phyloP scores from a whole-genome alignment of 2,113 vertebrate species.

The Zosterops lateralis region DNA sequence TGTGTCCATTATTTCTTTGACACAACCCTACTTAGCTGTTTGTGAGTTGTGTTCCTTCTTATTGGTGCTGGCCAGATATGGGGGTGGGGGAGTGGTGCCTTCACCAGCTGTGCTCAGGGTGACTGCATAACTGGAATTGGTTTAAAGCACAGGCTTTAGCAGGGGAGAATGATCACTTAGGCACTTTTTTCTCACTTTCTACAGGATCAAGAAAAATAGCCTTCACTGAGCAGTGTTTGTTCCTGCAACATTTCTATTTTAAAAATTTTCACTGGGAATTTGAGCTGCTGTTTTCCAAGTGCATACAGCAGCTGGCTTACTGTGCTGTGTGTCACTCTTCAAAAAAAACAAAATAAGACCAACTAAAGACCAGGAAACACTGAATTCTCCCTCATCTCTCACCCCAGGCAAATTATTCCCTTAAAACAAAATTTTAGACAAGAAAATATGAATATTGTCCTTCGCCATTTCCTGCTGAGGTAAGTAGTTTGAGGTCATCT shows the following conservation, averaged over 20 bases:
- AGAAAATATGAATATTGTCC: neutral
- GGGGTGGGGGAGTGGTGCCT: rapidly evolving
- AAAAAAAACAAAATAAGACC: neutral
- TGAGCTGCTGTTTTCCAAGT: neutral
- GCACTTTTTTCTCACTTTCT: neutral
- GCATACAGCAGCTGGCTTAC: neutral
- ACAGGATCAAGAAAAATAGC: neutral
- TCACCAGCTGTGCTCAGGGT: neutral
- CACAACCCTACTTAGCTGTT: neutral
- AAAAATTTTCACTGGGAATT: neutral
- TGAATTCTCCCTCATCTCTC: neutral
- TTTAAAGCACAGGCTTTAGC: neutral
- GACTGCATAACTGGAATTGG: neutral
- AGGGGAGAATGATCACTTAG: neutral
- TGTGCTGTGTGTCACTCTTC: neutral
- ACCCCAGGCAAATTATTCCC: neutral
- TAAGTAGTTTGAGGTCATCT: slow-evolving; percentile 53
- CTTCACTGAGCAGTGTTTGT: neutral
- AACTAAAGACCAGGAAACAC: neutral
- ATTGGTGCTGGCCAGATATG: neutral
- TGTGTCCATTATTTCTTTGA: neutral
- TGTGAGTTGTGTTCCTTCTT: neutral
- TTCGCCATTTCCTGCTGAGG: neutral
- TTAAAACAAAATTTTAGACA: neutral
- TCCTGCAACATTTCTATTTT: neutral